These are phyloP conservation scores for Plebejus argus DNA, from an alignment of 2,888 invertebrate species.

Conservation along the genomic window DNA sequence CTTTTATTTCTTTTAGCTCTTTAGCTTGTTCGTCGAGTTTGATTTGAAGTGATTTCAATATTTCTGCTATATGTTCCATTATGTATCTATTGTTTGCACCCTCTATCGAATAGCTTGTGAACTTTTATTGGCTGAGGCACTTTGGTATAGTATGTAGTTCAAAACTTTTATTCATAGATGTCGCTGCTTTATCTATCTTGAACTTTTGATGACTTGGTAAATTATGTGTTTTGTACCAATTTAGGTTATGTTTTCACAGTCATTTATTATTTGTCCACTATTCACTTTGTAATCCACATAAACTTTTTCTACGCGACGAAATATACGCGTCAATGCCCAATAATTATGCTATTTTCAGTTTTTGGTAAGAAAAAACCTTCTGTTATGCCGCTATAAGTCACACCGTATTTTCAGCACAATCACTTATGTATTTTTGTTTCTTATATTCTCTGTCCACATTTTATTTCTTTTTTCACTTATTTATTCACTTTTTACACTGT, in stretches of 20 bases:
- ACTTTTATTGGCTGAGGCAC: background rate
- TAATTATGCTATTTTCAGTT: background rate
- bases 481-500: background rate
- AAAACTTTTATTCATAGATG: background rate
- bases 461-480: background rate
- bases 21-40: conserved; percentile 2
- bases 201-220: background rate
- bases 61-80: background rate
- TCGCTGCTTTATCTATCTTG: background rate
- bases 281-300: background rate
- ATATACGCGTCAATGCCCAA: background rate
- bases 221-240: background rate
- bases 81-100: background rate
- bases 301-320: background rate
- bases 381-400: background rate
- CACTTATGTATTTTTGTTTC: background rate
- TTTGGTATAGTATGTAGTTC: background rate
- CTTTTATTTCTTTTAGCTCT: conserved; percentile 1
- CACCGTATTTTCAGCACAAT: background rate
- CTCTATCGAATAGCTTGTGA: background rate
- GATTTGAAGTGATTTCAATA: background rate
- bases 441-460: background rate
- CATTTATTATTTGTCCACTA: background rate
- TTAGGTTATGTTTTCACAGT: background rate
- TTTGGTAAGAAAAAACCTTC: background rate